Evolutionary conservation across 92 coral and sea anemone species (phyloP).

Genomic region (Bergia sp.): DNA sequence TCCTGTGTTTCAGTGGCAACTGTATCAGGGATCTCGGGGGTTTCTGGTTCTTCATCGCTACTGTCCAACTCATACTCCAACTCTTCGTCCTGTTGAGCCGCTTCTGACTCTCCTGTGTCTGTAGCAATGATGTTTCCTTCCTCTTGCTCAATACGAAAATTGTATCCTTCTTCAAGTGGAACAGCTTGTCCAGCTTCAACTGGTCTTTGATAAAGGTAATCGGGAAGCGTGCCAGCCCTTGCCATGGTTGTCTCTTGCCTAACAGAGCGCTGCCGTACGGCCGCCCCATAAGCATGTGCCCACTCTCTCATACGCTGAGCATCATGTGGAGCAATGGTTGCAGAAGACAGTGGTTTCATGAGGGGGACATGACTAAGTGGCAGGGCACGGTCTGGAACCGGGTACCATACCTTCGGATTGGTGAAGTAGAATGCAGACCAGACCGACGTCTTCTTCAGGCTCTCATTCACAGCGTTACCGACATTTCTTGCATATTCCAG

Average conservation of each 20-base stretch:
- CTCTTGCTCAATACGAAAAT: background rate
- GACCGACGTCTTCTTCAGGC: conserved; percentile 20
- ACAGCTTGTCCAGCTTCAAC: background rate
- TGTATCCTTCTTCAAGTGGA: conserved; percentile 8
- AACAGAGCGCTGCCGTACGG: conserved; percentile 53
- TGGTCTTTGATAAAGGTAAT: background rate
- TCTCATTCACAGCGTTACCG: conserved; percentile 50
- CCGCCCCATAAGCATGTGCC: conserved; percentile 49
- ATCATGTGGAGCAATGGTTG: conserved; percentile 32
- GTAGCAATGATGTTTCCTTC: too few relatives aligned
- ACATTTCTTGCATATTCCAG: conserved; percentile 47
- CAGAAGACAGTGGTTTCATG: conserved; percentile 38
- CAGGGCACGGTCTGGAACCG: conserved; percentile 47
- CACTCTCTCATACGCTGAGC: conserved; percentile 58
- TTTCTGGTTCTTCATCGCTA: conserved; percentile 5
- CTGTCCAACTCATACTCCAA: conserved; percentile 20
- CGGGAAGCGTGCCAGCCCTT: conserved; percentile 36
- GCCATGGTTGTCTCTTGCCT: conserved; percentile 49
- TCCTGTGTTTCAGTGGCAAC: too few relatives aligned
- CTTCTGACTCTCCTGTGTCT: too few relatives aligned
- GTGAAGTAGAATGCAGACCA: conserved; percentile 28
- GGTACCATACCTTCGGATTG: conserved; percentile 46
- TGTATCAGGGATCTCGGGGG: too few relatives aligned
- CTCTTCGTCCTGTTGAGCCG: conserved; percentile 9
- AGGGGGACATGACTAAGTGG: conserved; percentile 37